Percentiles rank a stretch among this genome's conserved stretches.
phyloP scores from a whole-genome alignment of 2,797 vertebrate species.

The Melanotaenia maccullochi region DNA sequence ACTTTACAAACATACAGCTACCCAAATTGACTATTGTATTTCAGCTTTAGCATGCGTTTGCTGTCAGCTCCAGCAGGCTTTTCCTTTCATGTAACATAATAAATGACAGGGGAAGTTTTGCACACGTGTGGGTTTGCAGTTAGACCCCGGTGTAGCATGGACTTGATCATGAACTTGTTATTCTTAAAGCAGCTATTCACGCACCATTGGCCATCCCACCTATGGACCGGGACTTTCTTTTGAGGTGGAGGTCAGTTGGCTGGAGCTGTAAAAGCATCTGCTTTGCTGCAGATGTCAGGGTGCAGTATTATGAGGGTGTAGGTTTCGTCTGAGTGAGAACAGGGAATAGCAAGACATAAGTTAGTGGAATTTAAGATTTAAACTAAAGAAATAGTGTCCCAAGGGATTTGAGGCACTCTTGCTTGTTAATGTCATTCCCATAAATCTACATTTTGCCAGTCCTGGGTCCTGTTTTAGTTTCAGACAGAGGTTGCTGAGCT shows the following conservation, averaged over 20 bases:
- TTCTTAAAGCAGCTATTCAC: constrained; percentile 54
- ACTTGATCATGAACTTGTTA: constrained; percentile 39
- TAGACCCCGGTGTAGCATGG: constrained; percentile 30
- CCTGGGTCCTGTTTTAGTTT: constrained; percentile 52
- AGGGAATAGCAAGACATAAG: constrained; percentile 66
- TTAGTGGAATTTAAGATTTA: constrained; percentile 59
- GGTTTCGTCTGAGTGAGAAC: constrained; percentile 63
- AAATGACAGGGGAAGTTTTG: constrained; percentile 47
- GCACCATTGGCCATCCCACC: constrained; percentile 45
- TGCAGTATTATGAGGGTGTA: constrained; percentile 59
- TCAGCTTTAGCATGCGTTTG: constrained; percentile 29
- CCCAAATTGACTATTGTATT: constrained; percentile 41
- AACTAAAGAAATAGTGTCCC: constrained; percentile 63
- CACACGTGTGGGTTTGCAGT: constrained; percentile 45
- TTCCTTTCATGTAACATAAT: constrained; percentile 44
- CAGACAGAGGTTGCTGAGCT: constrained; percentile 35
- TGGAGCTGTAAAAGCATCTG: constrained; percentile 51
- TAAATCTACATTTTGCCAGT: constrained; percentile 66
- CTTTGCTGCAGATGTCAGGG: constrained; percentile 56
- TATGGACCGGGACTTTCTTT: constrained; percentile 40
- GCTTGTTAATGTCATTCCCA: constrained; percentile 63
- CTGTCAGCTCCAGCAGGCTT: constrained; percentile 32
- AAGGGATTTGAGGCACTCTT: constrained; percentile 42
- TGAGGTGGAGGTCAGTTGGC: constrained; percentile 59
- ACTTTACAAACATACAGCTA: constrained; percentile 31